phyloP scores from a whole-genome alignment of 2,888 invertebrate species.

The Leptothorax acervorum region DNA sequence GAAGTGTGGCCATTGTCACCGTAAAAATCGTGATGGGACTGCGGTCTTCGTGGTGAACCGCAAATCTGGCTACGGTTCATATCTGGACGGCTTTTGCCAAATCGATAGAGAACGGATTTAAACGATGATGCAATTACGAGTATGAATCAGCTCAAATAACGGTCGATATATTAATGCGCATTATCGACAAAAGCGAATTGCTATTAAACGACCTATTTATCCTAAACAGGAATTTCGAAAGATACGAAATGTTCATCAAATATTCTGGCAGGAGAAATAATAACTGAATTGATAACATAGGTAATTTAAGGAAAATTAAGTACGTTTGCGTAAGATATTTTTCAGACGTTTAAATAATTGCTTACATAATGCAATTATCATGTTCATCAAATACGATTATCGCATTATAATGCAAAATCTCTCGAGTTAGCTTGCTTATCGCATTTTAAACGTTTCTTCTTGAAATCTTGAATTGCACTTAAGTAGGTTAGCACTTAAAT shows the following conservation, averaged over 20 bases:
- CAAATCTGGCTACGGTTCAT: slow-evolving; percentile 72
- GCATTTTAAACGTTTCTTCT: background rate
- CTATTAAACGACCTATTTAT: slow-evolving; percentile 44
- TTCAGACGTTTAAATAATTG: background rate
- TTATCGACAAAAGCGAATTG: slow-evolving; percentile 52
- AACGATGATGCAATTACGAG: slow-evolving; percentile 50
- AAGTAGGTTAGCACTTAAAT: slow-evolving; percentile 41
- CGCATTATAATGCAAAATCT: background rate
- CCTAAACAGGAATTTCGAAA: slow-evolving; percentile 20
- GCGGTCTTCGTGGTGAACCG: slow-evolving; percentile 71
- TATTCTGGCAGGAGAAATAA: background rate
- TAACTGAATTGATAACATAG: slow-evolving; percentile 4
- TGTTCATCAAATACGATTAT: background rate
- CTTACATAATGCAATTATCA: background rate
- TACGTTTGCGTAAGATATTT: no score
- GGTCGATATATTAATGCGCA: slow-evolving; percentile 52
- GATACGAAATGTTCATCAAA: slow-evolving; percentile 36
- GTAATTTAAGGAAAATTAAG: background rate
- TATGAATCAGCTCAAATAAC: slow-evolving; percentile 60
- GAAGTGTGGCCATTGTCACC: slow-evolving; percentile 66
- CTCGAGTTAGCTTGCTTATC: background rate
- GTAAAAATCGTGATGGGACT: slow-evolving; percentile 74
- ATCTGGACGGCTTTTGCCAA: slow-evolving; percentile 65
- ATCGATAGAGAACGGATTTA: slow-evolving; percentile 72
- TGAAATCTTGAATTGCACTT: slow-evolving; percentile 32